Conservation (phyloP, 2,113 vertebrate species). For the Oophaga pumilio region DNA sequence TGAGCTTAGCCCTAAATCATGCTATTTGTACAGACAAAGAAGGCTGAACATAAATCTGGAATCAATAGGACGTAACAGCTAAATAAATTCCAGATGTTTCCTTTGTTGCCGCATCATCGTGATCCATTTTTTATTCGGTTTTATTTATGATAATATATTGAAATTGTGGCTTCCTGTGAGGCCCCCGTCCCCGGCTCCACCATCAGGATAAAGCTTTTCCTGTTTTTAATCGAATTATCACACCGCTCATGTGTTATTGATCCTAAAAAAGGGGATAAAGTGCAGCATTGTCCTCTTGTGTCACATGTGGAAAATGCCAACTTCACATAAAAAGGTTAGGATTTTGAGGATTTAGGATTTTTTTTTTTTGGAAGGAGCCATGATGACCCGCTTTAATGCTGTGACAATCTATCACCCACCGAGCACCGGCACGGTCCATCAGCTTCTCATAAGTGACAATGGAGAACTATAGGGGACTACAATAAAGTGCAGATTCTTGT, state of each 20-base stretch:
- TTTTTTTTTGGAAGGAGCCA: background rate
- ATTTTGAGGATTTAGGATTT: background rate
- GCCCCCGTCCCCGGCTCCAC: no score
- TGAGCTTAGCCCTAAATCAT: background rate
- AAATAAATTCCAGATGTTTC: slow-evolving; percentile 24
- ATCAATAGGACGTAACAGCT: background rate
- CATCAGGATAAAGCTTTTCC: slow-evolving; percentile 14
- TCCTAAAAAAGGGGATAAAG: background rate
- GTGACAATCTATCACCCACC: slow-evolving; percentile 11
- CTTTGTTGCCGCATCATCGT: background rate
- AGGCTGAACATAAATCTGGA: background rate
- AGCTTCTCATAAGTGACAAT: slow-evolving; percentile 24
- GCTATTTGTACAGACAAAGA: background rate
- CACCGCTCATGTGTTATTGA: slow-evolving; percentile 27
- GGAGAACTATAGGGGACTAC: background rate
- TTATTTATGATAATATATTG: slow-evolving; percentile 13
- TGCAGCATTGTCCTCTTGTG: background rate
- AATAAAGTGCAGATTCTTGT: slow-evolving; percentile 23
- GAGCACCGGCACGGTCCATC: slow-evolving; percentile 13
- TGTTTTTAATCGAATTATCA: slow-evolving; percentile 33
- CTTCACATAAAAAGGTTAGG: slow-evolving; percentile 16
- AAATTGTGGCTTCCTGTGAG: background rate
- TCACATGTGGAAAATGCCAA: slow-evolving; percentile 8
- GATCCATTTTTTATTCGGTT: background rate
- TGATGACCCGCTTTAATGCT: slow-evolving; percentile 18